Evolutionary conservation across 2,797 vertebrate species (phyloP).

Genomic region (Caiman crocodilus): DNA sequence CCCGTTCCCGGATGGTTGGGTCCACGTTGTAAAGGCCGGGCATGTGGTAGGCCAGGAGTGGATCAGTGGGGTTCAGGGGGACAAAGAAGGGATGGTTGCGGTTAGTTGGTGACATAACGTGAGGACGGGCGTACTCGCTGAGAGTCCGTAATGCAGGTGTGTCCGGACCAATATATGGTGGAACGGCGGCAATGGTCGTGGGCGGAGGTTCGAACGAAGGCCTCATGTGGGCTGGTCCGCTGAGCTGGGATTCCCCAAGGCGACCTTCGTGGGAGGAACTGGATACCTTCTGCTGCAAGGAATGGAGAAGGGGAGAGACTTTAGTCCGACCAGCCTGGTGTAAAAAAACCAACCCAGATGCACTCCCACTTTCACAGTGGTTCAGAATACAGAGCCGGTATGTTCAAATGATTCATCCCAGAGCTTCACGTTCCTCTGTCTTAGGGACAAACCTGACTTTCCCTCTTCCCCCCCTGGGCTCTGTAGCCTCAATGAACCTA

Average conservation of each 20-base stretch:
- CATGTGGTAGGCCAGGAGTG: constrained; percentile 97
- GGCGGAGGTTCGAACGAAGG: constrained; percentile 92
- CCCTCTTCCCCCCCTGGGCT: background rate
- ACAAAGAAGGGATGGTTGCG: constrained; percentile 99
- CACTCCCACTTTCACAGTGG: accelerated
- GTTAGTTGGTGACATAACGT: constrained; percentile 99
- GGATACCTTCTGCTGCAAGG: constrained; percentile 90
- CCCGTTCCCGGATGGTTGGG: constrained; percentile 92
- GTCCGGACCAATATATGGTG: constrained; percentile 97
- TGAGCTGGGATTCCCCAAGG: constrained; percentile 90
- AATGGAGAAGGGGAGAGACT: background rate
- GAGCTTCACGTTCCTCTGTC: accelerated
- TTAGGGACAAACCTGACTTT: background rate
- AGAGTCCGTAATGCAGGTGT: constrained; percentile 96
- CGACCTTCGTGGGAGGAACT: constrained; percentile 93
- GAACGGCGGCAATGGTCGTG: constrained; percentile 96
- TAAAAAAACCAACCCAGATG: too few relatives aligned
- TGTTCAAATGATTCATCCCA: background rate
- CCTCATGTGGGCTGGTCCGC: constrained; percentile 91
- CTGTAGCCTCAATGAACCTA: background rate
- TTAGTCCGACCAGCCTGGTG: accelerated
- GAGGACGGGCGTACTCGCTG: constrained; percentile 97
- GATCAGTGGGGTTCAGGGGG: constrained; percentile 94
- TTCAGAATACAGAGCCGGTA: background rate
- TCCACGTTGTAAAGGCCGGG: constrained; percentile 96